These are phyloP conservation scores for Bugula neritina DNA, from an alignment of 2,888 invertebrate genomes.

Conservation along the genomic window DNA sequence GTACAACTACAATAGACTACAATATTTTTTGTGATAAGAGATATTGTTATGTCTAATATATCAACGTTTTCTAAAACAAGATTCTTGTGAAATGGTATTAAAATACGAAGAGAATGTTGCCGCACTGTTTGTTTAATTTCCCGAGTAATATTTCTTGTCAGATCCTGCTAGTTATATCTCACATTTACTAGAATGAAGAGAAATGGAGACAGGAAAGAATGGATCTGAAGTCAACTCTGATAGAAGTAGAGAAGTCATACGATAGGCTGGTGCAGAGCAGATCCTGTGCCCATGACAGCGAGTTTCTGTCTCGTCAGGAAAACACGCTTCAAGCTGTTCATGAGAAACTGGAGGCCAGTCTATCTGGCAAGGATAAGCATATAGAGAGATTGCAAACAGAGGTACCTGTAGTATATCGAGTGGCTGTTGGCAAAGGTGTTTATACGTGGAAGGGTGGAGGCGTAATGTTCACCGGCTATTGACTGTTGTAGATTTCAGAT, in stretches of 20 bases:
- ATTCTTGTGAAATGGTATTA: too few species aligned
- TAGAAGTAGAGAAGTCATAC: conserved; percentile 5
- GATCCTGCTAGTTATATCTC: too few species aligned
- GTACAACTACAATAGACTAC: too few species aligned
- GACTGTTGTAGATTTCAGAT: not conserved
- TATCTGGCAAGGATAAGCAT: conserved; percentile 9
- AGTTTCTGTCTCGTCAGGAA: conserved; percentile 25
- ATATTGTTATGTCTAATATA: too few species aligned
- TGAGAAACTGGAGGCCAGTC: conserved; percentile 24
- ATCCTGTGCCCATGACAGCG: conserved; percentile 24
- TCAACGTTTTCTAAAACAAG: too few species aligned
- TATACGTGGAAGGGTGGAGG: not conserved
- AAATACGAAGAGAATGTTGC: too few species aligned
- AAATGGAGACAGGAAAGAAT: conserved; percentile 16
- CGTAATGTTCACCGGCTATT: not conserved
- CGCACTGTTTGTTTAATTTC: too few species aligned
- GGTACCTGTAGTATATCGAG: not conserved
- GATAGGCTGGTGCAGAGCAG: not conserved
- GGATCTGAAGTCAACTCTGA: not conserved
- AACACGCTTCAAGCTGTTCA: conserved; percentile 18
- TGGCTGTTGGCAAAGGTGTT: not conserved
- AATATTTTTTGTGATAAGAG: too few species aligned
- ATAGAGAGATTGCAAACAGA: conserved; percentile 6
- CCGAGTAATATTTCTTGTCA: too few species aligned
- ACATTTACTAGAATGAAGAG: conserved; percentile 25